Percentiles rank a stretch among this genome's conserved stretches.
Conservation (phyloP, 2,113 vertebrate genomes). For the Nothobranchius kuhntae region DNA sequence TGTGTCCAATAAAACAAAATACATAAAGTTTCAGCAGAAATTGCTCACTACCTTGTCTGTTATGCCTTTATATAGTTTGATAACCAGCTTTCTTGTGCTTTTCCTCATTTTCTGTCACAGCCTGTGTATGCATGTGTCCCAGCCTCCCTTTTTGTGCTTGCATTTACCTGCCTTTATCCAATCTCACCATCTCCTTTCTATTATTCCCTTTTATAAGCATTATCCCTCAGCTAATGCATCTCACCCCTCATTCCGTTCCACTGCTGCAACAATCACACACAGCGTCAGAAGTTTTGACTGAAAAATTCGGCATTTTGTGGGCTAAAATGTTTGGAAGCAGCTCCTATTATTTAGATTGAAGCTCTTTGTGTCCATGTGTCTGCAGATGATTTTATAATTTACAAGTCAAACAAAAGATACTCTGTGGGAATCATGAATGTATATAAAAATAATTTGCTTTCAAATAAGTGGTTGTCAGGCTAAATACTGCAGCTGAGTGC, state of each 20-base stretch:
- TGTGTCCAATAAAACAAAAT: background rate
- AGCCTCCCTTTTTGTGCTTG: conserved; percentile 1
- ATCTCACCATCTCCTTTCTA: background rate
- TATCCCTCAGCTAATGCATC: conserved; percentile 19
- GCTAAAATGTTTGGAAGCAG: conserved; percentile 11
- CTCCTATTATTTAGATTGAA: conserved; percentile 35
- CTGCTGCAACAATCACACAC: conserved; percentile 23
- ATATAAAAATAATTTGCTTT: conserved; percentile 51
- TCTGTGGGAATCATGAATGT: conserved; percentile 57
- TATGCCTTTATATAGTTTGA: background rate
- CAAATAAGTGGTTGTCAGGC: conserved; percentile 47
- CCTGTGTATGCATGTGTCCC: background rate
- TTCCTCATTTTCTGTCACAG: background rate
- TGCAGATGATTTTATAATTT: conserved; percentile 26
- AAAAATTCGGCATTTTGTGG: conserved; percentile 36
- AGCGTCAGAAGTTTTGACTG: conserved; percentile 52
- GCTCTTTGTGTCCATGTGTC: background rate
- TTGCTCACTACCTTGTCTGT: background rate
- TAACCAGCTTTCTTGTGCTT: conserved; percentile 1
- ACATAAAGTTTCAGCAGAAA: background rate
- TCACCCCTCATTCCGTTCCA: conserved; percentile 4
- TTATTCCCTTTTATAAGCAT: conserved; percentile 26
- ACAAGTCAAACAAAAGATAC: conserved; percentile 51
- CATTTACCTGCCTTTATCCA: background rate
- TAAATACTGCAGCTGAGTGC: conserved; percentile 48